Percentiles rank a stretch among this genome's conserved stretches.
Conservation (phyloP, 64 coral and sea anemone genomes). For the Stichodactyla helianthus region DNA sequence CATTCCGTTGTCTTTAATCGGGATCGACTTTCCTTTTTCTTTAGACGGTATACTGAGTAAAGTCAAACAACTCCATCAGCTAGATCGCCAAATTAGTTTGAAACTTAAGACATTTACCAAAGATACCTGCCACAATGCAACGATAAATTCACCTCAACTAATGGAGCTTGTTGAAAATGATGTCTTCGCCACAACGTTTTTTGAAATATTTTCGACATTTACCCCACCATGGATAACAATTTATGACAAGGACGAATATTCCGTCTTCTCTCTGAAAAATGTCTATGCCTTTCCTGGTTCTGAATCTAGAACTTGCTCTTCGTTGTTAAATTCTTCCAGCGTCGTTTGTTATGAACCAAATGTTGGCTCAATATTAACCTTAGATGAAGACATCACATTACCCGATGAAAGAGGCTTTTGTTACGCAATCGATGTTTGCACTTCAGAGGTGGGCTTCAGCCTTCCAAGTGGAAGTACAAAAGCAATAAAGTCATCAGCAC, state of each 20-base stretch:
- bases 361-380: not conserved
- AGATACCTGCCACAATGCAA: not conserved
- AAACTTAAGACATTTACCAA: not conserved
- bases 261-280: not conserved
- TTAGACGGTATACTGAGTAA: not conserved
- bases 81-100: not conserved
- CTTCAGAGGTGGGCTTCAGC: not conserved
- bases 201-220: not conserved
- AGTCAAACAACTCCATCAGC: not conserved
- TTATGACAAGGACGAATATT: not conserved
- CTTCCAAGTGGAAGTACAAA: constrained; percentile 4
- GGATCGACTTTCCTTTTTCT: not conserved
- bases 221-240: not conserved
- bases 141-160: not conserved
- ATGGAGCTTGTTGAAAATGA: constrained; percentile 11
- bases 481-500: not conserved
- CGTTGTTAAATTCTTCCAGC: not conserved
- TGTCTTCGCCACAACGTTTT: not conserved
- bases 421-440: constrained; percentile 1
- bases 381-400: not conserved
- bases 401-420: not conserved
- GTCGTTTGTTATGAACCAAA: not conserved
- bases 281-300: not conserved
- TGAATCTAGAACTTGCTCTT: not conserved
- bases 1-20: constrained; percentile 2